Base-by-base conservation (phyloP, 2,113 vertebrate genomes). In the Rhinolophus ferrumequinum region DNA sequence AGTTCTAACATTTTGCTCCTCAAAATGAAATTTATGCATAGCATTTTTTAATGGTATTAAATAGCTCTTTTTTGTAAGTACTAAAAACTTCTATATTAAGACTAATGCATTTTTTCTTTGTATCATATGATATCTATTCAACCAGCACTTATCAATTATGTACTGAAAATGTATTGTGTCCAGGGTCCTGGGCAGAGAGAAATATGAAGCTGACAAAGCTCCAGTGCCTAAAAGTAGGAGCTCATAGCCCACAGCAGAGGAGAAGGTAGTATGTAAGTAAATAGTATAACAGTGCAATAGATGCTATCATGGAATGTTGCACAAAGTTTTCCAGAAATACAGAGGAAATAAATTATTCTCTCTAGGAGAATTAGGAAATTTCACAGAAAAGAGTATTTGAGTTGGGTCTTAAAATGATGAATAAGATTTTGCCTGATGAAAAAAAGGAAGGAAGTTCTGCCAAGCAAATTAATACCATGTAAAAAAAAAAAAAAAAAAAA, bases 401-500 rank as follows among this genome's bases (percentile, higher is more conserved):
- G 18, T 90, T 94, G 38, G 3, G 26, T 26, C 83, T 96, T 84
- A 79, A 69, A 44, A 35, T 92, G 33, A 82, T 18, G 18, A 94
- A 62, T 83, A 67, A 75, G 6, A 70, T 83, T 90, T 90, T 86
- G 12, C 38, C 41, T 62, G 8, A 4, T 66, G 30, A 82, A 26
- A 81, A 79, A 79, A 73, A 15, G 14, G 19, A 50, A 18, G 21
- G 77, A 77, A 2, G 18, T 2, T 67, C n/a, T 92, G 0, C 22
- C 30, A 76, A 60, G n/a, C 21, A 94, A 94, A 70, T 82, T 92
- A 72, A 72, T 70, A 50, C 15, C 7, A 22, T 77, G 9, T 52
- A 35, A 91, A 84, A 94, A 85, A 44, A 95, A 70, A 12, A 90
- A 83, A 93, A n/a, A n/a, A n/a, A n/a, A n/a, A 75, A 58, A 69